A percentile compares a stretch with the other conserved stretches of the same genome.
Evolutionary conservation across 2,113 vertebrate genomes (phyloP).

Genomic region (Tragelaphus scriptus): DNA sequence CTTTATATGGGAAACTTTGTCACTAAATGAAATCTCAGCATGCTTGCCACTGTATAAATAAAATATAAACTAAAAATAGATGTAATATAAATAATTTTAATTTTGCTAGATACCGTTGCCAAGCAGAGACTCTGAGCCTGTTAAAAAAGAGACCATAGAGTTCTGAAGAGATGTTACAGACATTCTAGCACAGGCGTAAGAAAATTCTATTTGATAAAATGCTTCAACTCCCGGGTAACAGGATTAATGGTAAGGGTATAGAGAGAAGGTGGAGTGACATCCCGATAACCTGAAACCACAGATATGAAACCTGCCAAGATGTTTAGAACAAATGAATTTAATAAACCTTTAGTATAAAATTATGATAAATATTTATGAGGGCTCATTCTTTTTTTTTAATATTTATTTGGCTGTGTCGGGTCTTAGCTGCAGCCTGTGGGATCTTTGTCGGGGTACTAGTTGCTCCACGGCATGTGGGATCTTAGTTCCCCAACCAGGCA

Average conservation of each 20-base stretch:
- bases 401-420: neutral
- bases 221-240: neutral
- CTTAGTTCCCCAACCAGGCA: neutral
- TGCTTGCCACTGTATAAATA: slow-evolving; percentile 21
- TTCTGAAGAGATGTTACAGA: slow-evolving; percentile 26
- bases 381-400: neutral
- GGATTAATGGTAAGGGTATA: neutral
- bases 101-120: slow-evolving; percentile 54
- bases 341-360: neutral
- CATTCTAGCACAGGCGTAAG: neutral
- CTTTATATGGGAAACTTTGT: slow-evolving; percentile 24
- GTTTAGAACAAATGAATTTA: neutral
- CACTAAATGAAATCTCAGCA: slow-evolving; percentile 21
- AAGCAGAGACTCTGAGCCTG: neutral
- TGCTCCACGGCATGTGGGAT: neutral
- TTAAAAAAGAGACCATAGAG: slow-evolving; percentile 3
- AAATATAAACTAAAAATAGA: slow-evolving; percentile 57
- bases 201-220: neutral
- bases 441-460: neutral
- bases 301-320: neutral
- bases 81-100: slow-evolving; percentile 14
- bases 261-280: neutral
- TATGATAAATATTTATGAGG: neutral
- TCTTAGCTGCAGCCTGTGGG: neutral
- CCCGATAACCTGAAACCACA: neutral